phyloP scores from a whole-genome alignment of 2,888 invertebrate genomes.

The Camponotus fellah region DNA sequence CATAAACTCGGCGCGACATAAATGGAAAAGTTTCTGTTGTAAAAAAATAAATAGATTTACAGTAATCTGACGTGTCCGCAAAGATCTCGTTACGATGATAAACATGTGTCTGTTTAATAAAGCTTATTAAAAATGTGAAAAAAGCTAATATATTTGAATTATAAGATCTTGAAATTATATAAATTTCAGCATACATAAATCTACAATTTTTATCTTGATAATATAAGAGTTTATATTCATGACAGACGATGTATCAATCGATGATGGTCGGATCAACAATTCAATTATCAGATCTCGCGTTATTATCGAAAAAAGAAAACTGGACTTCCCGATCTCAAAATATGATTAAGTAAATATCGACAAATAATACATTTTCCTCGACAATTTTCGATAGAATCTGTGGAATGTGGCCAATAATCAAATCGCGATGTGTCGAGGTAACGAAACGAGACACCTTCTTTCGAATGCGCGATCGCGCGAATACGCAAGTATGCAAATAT shows the following conservation, averaged over 20 bases:
- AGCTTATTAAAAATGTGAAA: neutral
- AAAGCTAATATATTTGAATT: neutral
- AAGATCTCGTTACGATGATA: neutral
- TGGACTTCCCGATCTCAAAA: neutral
- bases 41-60: constrained; percentile 12
- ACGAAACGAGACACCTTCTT: constrained; percentile 2
- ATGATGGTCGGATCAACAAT: neutral
- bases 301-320: neutral
- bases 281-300: neutral
- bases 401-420: neutral
- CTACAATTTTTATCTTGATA: neutral
- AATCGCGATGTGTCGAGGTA: constrained; percentile 1
- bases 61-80: neutral
- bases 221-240: neutral
- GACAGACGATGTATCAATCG: neutral
- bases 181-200: neutral
- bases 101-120: neutral
- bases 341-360: neutral
- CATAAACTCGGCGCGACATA: constrained; percentile 6
- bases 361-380: neutral
- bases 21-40: neutral
- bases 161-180: neutral
- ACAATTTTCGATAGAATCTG: constrained; percentile 16
- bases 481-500: constrained; percentile 56
- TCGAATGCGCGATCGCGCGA: neutral